These are phyloP conservation scores for Ovibos moschatus DNA, from an alignment of 2,113 vertebrate species.

Conservation along the genomic window DNA sequence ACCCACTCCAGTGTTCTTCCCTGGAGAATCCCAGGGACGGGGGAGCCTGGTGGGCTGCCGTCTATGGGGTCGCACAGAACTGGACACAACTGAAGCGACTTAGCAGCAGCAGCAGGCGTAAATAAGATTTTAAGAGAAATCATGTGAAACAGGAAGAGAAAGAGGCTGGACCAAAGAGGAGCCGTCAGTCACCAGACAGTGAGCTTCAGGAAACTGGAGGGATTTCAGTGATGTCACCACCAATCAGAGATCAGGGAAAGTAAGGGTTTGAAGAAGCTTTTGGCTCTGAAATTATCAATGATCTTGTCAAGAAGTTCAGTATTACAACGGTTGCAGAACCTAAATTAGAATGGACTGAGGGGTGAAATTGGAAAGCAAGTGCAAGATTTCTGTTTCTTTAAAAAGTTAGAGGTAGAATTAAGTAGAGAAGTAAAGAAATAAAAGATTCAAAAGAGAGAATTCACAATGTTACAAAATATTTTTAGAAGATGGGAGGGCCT, in stretches of 20 bases:
- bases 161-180: neutral
- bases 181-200: neutral
- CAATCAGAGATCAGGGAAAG: neutral
- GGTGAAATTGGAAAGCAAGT: neutral
- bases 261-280: neutral
- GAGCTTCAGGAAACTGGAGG: neutral
- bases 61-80: too few species aligned
- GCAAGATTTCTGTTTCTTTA: neutral
- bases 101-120: neutral
- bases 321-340: neutral
- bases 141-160: neutral
- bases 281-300: neutral
- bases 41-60: too few species aligned
- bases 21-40: too few species aligned
- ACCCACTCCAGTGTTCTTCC: too few species aligned
- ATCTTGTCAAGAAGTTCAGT: neutral
- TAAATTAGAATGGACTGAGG: neutral
- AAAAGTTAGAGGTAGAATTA: neutral
- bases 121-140: neutral
- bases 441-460: neutral
- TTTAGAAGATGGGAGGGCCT: neutral
- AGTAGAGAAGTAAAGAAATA: neutral
- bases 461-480: neutral
- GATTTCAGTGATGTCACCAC: neutral
- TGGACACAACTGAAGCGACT: too few species aligned